Evolutionary conservation across 2,113 vertebrate species (phyloP), one percentile per base, ranked within the genome.

Genomic region (Acinonyx jubatus): DNA sequence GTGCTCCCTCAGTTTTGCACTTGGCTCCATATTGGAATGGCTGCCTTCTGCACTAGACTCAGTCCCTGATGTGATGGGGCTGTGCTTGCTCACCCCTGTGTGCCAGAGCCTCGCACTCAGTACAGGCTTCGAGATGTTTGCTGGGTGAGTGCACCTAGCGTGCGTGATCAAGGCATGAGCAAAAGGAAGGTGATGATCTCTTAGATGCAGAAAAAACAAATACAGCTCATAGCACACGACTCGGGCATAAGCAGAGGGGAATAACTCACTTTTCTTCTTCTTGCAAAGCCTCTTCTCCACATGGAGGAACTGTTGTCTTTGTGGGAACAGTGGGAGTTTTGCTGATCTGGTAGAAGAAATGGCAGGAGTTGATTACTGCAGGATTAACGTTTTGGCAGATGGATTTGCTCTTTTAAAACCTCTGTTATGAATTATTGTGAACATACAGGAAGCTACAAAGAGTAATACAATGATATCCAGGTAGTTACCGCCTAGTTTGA

Each of bases 1-100:
- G 4, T 27, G 15, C 63, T 65, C 6, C 25, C 3, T 1, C 14
- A 0, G 7, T 5, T 3, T 10, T 9, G 3, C 18, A 0, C 68
- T 41, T 41, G 23, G 65, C 63, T 36, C 11, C 27, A 38, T 11
- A 8, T 8, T 5, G 1, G 18, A 0, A 3, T 10, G 36, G 38
- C 69, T 52, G 48, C 61, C 79, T 63, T 33, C 50, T 31, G 29
- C 29, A 3, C 18, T 6, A 1, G 27, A 18, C 66, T 87, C 25
- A 7, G n/a, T 48, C 29, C 18, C 3, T 11, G 4, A 4, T 0
- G 4, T 29, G 29, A 9, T 7, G 55, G 36, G 3, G 9, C 21
- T 4, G 5, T 0, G 4, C 27, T 48, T 4, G 6, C 14, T 61
- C 18, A 29, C 41, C 41, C 68, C 31, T 57, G 48, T 23, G 13